A percentile compares a stretch with the other conserved stretches of the same genome.
phyloP scores from a whole-genome alignment of 2,888 invertebrate genomes.

The Plutella xylostella region DNA sequence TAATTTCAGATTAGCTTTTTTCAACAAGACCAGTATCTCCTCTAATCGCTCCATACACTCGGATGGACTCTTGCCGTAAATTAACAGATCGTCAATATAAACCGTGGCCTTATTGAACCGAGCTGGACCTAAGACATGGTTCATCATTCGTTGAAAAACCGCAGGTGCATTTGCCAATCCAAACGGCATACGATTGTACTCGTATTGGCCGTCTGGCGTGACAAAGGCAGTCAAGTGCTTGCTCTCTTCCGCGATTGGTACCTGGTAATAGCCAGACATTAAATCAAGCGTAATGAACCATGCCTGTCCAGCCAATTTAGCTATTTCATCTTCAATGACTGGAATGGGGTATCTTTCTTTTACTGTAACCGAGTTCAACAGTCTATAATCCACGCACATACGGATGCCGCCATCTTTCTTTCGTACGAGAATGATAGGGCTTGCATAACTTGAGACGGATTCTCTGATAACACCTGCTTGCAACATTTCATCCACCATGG shows the following conservation, averaged over 20 bases:
- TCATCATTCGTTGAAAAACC: slow-evolving; percentile 7
- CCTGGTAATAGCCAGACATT: slow-evolving; percentile 11
- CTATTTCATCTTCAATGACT: slow-evolving; percentile 13
- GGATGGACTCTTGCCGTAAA: neutral
- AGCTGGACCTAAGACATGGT: slow-evolving; percentile 1
- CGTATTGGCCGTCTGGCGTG: slow-evolving; percentile 7
- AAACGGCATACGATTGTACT: slow-evolving; percentile 7
- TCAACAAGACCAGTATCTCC: slow-evolving; percentile 2
- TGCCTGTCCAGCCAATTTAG: slow-evolving; percentile 6
- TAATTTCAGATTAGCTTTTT: slow-evolving; percentile 13
- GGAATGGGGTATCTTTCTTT: slow-evolving; percentile 12
- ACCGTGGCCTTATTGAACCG: neutral
- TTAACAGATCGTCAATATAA: slow-evolving; percentile 7
- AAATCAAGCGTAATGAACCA: slow-evolving; percentile 6
- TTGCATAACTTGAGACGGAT: slow-evolving; percentile 15
- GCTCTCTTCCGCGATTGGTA: neutral
- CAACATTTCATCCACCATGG: slow-evolving; percentile 21
- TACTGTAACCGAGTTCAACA: slow-evolving; percentile 12
- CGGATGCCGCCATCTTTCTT: slow-evolving; percentile 7
- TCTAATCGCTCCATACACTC: neutral
- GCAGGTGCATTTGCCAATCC: slow-evolving; percentile 6
- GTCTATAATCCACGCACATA: slow-evolving; percentile 14
- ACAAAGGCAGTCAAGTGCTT: slow-evolving; percentile 5
- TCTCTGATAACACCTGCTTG: slow-evolving; percentile 17
- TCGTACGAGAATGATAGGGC: neutral